Conservation (phyloP, 2,888 invertebrate genomes). For the Piscicola geometra region DNA sequence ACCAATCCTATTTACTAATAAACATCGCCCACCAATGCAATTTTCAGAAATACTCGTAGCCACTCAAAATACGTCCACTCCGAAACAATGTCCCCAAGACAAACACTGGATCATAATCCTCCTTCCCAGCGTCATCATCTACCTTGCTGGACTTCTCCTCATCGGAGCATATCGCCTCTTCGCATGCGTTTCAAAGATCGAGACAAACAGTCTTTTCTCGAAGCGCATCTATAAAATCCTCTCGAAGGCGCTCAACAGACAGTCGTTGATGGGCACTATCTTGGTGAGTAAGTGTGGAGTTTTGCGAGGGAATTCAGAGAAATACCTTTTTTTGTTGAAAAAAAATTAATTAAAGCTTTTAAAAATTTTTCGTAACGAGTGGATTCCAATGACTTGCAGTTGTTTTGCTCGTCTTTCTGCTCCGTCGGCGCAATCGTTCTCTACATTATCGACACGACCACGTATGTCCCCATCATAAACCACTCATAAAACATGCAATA, state of each 20-base stretch:
- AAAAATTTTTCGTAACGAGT: too few relatives aligned
- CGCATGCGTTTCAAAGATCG: not conserved
- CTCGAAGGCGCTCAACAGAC: not conserved
- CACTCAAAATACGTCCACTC: too few relatives aligned
- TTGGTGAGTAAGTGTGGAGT: too few relatives aligned
- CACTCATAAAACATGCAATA: too few relatives aligned
- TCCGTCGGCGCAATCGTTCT: not conserved
- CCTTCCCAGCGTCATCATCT: not conserved
- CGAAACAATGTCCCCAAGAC: too few relatives aligned
- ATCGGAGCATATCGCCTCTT: not conserved
- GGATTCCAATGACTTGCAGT: not conserved
- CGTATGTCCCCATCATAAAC: slow-evolving; percentile 1
- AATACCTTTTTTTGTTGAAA: too few relatives aligned
- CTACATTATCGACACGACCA: slow-evolving; percentile 29
- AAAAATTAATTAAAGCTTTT: too few relatives aligned
- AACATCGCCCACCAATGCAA: too few relatives aligned
- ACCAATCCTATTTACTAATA: too few relatives aligned
- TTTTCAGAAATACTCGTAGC: too few relatives aligned
- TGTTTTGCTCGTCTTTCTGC: not conserved
- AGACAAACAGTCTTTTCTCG: too few relatives aligned
- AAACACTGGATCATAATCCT: not conserved
- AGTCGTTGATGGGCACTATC: slow-evolving; percentile 2
- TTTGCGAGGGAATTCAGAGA: too few relatives aligned
- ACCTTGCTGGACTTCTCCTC: not conserved
- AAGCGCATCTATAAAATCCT: not conserved